Evolutionary conservation across 2,113 vertebrate species (phyloP).

Genomic region (Bufo gargarizans): DNA sequence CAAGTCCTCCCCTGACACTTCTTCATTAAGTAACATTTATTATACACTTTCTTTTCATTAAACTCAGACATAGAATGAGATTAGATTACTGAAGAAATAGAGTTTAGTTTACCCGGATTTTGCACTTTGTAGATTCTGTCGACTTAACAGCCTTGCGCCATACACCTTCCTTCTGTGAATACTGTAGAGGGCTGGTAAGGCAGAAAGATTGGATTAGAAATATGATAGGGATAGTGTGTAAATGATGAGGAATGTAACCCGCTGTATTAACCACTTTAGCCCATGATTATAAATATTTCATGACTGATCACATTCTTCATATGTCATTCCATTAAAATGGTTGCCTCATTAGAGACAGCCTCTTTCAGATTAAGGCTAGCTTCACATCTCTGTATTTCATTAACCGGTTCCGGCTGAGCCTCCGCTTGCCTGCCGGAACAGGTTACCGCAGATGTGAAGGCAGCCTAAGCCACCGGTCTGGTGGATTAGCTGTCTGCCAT

Average conservation of each 20-base stretch:
- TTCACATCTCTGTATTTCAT: background rate
- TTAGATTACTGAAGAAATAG: background rate
- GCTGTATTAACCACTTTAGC: background rate
- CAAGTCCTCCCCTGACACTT: too few species aligned
- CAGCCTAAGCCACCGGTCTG: too few species aligned
- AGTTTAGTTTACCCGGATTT: conserved; percentile 86
- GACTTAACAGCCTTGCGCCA: conserved; percentile 84
- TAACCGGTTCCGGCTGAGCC: too few species aligned
- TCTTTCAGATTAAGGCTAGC: background rate
- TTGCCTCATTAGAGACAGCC: too few species aligned
- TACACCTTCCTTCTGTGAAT: conserved; percentile 92
- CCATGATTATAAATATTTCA: background rate
- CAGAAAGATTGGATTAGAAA: conserved; percentile 15
- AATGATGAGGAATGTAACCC: too few species aligned
- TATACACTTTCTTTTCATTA: background rate
- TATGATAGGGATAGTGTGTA: background rate
- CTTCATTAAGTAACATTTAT: too few species aligned
- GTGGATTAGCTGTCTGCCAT: too few species aligned
- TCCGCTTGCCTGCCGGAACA: too few species aligned
- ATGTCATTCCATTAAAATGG: too few species aligned
- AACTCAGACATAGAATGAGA: background rate
- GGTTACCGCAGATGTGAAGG: too few species aligned
- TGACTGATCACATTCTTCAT: too few species aligned
- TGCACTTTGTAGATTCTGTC: conserved; percentile 90
- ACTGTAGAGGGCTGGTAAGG: conserved; percentile 80